These are phyloP conservation scores for Etia nguti DNA, from an alignment of 2,113 vertebrate species.

Conservation along the genomic window DNA sequence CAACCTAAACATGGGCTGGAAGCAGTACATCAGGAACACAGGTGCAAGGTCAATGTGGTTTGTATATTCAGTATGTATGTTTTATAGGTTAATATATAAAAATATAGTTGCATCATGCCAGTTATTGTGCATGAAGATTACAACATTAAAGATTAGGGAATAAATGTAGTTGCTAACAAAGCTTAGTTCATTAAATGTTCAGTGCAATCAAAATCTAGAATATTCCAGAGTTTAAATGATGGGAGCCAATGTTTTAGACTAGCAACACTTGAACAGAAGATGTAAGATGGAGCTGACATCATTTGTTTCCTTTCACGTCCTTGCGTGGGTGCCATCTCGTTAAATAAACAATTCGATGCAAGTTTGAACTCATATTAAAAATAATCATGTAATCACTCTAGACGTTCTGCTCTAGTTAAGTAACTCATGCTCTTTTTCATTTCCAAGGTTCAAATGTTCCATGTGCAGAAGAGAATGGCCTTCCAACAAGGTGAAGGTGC, in stretches of 20 bases:
- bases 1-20: background rate
- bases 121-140: background rate
- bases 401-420: background rate
- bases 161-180: background rate
- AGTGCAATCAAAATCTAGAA: background rate
- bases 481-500: slow-evolving; percentile 67
- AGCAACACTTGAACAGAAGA: background rate
- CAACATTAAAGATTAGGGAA: background rate
- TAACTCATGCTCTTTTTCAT: background rate
- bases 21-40: slow-evolving; percentile 49
- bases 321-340: background rate
- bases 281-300: background rate
- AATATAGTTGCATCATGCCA: background rate
- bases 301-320: background rate
- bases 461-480: slow-evolving; percentile 71
- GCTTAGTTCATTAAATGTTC: background rate
- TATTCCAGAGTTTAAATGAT: background rate
- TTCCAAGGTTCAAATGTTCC: slow-evolving; percentile 75
- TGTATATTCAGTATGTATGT: background rate
- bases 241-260: background rate
- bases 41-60: slow-evolving; percentile 46
- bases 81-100: background rate
- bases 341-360: background rate
- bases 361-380: background rate
- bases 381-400: background rate